phyloP scores from a whole-genome alignment of 2,797 vertebrate genomes.

The Rhincodon typus region DNA sequence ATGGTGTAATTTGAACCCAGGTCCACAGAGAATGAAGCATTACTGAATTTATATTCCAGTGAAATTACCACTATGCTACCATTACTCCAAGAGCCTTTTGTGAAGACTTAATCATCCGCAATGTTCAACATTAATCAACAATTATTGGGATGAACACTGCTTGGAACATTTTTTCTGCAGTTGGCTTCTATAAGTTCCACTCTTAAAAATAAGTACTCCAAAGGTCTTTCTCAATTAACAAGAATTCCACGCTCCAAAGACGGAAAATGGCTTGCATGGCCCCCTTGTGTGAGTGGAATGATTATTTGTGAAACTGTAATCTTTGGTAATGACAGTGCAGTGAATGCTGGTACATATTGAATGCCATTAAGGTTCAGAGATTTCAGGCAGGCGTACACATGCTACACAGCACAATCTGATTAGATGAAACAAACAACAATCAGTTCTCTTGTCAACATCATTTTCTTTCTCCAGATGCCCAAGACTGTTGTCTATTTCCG shows the following conservation, averaged over 20 bases:
- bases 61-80: no score
- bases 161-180: not conserved
- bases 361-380: not conserved
- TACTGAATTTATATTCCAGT: no score
- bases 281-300: not conserved
- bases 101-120: not conserved
- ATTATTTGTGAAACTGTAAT: not conserved
- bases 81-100: no score
- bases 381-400: not conserved
- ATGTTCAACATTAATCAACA: not conserved
- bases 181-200: not conserved
- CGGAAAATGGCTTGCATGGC: not conserved
- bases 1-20: no score
- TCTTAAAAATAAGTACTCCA: not conserved
- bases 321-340: not conserved
- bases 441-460: not conserved
- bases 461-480: not conserved
- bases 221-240: not conserved
- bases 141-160: not conserved
- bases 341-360: not conserved
- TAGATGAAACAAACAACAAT: not conserved
- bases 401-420: not conserved
- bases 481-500: not conserved
- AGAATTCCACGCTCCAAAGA: not conserved
- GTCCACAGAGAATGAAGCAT: no score